Evolutionary conservation across 2,797 vertebrate genomes (phyloP), one percentile per base, ranked within the genome.

Genomic region (Ataeniobius toweri): DNA sequence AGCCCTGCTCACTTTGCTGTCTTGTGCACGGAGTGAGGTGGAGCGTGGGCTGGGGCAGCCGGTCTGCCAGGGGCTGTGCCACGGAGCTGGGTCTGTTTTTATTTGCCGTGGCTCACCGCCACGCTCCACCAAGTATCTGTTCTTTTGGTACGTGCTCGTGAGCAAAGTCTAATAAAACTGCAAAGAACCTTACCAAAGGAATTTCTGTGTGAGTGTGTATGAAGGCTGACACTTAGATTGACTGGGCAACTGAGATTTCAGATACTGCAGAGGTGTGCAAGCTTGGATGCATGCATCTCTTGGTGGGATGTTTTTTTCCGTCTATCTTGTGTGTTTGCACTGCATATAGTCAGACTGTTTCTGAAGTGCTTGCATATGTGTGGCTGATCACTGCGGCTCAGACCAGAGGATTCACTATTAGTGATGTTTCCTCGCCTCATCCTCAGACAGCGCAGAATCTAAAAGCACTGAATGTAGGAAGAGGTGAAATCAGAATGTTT

Each of bases 111-210:
- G 92, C 89, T 84, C 89, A 89, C 92, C 86, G 87, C 92, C 94
- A 93, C 76, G 59, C 92, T 94, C 94, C 93, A 92, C 83, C 92
- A 88, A 90, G 93, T 94, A 91, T 94, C 92, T 94, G 93, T 94
- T 94, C 80, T 91, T 94, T 94, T 93, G 94, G 93, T 94, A 92
- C 89, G 65, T 91, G 92, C 92, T 92, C 89, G 89, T 95, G 90
- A 94, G 94, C 94, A 95, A 95, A 95, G 94, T 95, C 95, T 94
- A 95, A 95, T 95, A 95, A 95, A 95, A 92, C 90, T 93, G 85
- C 91, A 92, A 94, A 93, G 87, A 92, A 94, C 82, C 85, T 89
- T 86, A 92, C 78, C 89, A 85, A n/a, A 91, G 85, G 89, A 93
- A 93, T 94, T 87, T 76, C 75, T 91, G 87, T 92, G 90, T 86